A percentile compares a stretch with the other conserved stretches of the same genome.
phyloP scores from a whole-genome alignment of 2,113 vertebrate genomes.

The Arothron firmamentum region DNA sequence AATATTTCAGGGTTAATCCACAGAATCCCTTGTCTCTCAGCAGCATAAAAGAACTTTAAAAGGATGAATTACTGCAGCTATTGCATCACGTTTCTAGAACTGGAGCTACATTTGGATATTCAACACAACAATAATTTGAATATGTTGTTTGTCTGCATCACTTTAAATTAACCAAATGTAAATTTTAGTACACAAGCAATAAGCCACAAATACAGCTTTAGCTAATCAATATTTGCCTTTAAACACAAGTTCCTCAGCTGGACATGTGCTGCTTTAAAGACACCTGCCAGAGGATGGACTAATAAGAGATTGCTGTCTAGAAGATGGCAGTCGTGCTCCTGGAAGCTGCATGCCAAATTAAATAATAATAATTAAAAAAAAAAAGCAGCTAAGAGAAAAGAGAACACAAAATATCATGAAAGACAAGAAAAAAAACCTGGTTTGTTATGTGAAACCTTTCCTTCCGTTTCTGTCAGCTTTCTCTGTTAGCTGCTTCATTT shows the following conservation, averaged over 20 bases:
- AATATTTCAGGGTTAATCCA: background rate
- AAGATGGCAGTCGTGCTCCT: too few species aligned
- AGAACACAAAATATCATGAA: background rate
- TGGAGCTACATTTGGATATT: constrained; percentile 16
- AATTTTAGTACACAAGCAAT: too few species aligned
- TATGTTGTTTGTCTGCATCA: constrained; percentile 40
- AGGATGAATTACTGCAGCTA: constrained; percentile 34
- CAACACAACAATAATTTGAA: constrained; percentile 32
- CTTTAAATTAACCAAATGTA: background rate
- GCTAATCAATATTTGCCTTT: background rate
- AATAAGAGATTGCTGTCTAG: background rate
- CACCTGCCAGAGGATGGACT: background rate
- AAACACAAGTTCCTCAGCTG: background rate
- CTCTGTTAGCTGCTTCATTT: too few species aligned
- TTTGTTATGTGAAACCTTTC: too few species aligned
- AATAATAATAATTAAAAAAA: background rate
- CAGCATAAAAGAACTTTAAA: background rate
- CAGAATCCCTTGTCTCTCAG: constrained; percentile 10
- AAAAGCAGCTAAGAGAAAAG: background rate
- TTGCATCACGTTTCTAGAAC: constrained; percentile 37
- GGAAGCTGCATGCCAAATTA: background rate
- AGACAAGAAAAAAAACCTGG: too few species aligned
- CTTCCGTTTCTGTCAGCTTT: too few species aligned
- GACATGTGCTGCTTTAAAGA: too few species aligned
- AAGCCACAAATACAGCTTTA: constrained; percentile 5